These are phyloP conservation scores for Mythimna vitellina DNA, from an alignment of 2,888 invertebrate genomes.

Conservation along the genomic window DNA sequence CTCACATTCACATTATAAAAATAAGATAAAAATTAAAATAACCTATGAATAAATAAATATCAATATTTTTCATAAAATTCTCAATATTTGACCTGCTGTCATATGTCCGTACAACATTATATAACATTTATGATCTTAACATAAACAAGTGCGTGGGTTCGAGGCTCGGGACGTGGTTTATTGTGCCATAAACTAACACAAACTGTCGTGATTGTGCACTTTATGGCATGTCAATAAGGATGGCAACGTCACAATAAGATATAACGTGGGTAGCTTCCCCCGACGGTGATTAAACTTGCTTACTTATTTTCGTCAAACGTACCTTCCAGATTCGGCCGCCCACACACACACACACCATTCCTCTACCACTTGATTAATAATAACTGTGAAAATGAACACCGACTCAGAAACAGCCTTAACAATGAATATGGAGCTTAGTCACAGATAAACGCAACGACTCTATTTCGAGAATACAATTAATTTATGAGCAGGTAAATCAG, in stretches of 20 bases:
- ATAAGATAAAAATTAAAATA: too few species aligned
- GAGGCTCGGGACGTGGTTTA: conserved; percentile 28
- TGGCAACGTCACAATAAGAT: conserved; percentile 1
- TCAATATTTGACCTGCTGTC: background rate
- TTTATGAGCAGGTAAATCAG: background rate
- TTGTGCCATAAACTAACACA: conserved; percentile 37
- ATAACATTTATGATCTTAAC: conserved; percentile 19
- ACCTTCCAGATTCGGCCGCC: background rate
- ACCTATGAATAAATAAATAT: too few species aligned
- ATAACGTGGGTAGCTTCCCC: background rate
- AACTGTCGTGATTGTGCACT: conserved; percentile 30
- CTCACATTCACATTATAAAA: too few species aligned
- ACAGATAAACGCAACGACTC: background rate
- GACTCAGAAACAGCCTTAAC: background rate
- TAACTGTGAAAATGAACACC: background rate
- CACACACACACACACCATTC: background rate
- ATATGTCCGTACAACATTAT: conserved; percentile 3
- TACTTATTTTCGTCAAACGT: background rate
- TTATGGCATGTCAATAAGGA: conserved; percentile 27
- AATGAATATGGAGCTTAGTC: background rate
- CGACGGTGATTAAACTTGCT: background rate
- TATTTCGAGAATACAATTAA: background rate
- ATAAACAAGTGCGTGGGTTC: conserved; percentile 25
- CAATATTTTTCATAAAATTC: background rate
- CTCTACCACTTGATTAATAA: too few species aligned